Percentiles rank a stretch among this genome's conserved stretches.
Conservation (phyloP, 1,140 invertebrate species). For the Cydia amplana region DNA sequence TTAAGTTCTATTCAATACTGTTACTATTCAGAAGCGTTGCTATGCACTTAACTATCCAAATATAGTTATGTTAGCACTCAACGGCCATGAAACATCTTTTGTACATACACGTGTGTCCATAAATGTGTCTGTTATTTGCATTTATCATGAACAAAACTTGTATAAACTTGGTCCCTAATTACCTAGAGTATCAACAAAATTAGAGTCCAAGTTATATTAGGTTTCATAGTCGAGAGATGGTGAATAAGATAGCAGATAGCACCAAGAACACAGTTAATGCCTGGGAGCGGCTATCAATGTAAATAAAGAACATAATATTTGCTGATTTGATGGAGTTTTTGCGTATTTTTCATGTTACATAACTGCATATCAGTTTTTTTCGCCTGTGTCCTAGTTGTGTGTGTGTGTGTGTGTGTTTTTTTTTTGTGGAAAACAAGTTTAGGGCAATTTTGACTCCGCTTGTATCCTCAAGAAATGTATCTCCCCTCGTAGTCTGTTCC, state of each 20-base stretch:
- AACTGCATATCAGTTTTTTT: neutral
- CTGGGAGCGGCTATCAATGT: neutral
- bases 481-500: no score
- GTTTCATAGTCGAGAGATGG: neutral
- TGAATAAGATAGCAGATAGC: neutral
- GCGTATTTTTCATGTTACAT: neutral
- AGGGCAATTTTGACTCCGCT: no score
- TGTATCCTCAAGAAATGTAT: no score
- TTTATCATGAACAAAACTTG: neutral
- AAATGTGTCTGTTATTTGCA: neutral
- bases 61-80: neutral
- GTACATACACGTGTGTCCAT: neutral
- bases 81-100: constrained; percentile 5
- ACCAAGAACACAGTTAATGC: neutral
- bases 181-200: neutral
- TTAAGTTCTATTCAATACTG: neutral
- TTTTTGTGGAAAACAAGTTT: neutral
- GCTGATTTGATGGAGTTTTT: neutral
- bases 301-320: constrained; percentile 8
- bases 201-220: neutral
- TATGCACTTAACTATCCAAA: neutral
- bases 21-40: constrained; percentile 3
- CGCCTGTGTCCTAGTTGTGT: neutral
- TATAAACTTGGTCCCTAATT: neutral
- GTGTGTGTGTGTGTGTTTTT: no score